Evolutionary conservation across 1,140 invertebrate species (phyloP).

Genomic region (Ips nitidus): DNA sequence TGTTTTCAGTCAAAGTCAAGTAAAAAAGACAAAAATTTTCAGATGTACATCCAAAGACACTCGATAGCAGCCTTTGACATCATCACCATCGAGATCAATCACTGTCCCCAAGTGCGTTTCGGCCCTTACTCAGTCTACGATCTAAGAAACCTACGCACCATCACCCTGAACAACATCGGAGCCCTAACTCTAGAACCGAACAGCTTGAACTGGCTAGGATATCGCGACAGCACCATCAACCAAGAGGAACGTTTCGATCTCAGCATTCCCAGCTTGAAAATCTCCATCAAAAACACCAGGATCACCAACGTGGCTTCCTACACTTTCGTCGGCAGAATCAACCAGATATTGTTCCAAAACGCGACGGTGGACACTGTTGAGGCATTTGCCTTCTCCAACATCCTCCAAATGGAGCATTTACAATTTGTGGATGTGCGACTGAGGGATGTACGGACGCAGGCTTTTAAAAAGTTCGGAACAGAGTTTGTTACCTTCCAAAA

Average conservation of each 20-base stretch:
- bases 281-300: conserved; percentile 38
- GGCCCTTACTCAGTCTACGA: conserved; percentile 40
- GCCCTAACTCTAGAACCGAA: conserved; percentile 41
- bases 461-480: conserved; percentile 76
- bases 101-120: conserved; percentile 44
- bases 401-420: conserved; percentile 59
- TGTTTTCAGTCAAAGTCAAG: neutral
- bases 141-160: conserved; percentile 44
- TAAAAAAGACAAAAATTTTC: conserved; percentile 24
- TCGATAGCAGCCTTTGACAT: conserved; percentile 44
- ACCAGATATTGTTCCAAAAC: conserved; percentile 65
- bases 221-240: conserved; percentile 32
- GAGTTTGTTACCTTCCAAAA: conserved; percentile 62
- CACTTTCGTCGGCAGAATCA: conserved; percentile 69
- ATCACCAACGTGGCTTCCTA: conserved; percentile 42
- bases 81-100: conserved; percentile 40
- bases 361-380: conserved; percentile 62
- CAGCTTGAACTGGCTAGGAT: conserved; percentile 47
- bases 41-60: conserved; percentile 45
- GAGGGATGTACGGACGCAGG: conserved; percentile 65
- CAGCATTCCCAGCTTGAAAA: conserved; percentile 44
- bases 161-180: conserved; percentile 42
- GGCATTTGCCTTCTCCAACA: conserved; percentile 73
- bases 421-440: conserved; percentile 59
- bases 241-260: conserved; percentile 41